phyloP scores from a whole-genome alignment of 2,113 vertebrate genomes.

The Gymnobelideus leadbeateri region DNA sequence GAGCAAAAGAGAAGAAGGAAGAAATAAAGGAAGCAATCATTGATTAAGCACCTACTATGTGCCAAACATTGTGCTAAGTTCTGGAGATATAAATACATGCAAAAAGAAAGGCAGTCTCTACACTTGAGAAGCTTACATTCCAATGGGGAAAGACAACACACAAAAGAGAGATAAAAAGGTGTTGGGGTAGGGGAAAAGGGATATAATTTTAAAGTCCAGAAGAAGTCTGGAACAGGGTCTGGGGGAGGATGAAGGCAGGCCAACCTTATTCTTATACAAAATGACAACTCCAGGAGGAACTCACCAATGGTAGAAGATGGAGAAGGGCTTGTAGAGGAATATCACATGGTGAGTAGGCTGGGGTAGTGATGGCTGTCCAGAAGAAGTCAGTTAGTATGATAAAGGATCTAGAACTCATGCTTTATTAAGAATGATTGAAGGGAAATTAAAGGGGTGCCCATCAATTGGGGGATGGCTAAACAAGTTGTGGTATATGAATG shows the following conservation, averaged over 20 bases:
- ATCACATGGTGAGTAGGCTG: background rate
- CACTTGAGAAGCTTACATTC: no score
- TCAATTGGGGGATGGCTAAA: no score
- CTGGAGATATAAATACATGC: background rate
- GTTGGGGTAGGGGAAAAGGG: no score
- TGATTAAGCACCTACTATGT: background rate
- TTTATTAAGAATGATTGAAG: conserved; percentile 29
- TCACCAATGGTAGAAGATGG: background rate
- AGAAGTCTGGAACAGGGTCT: background rate
- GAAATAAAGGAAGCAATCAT: background rate
- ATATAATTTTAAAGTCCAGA: background rate
- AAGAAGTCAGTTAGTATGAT: background rate
- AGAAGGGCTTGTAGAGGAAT: background rate
- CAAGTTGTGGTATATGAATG: no score
- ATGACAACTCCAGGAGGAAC: background rate
- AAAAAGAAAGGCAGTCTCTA: background rate
- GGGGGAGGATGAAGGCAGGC: background rate
- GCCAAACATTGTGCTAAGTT: background rate
- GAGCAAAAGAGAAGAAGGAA: background rate
- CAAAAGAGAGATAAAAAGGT: no score
- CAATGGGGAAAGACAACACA: no score
- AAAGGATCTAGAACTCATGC: conserved; percentile 10
- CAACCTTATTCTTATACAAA: background rate
- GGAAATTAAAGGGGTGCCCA: no score
- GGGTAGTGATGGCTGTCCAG: background rate